Evolutionary conservation across 2,113 vertebrate genomes (phyloP).

Genomic region (Tiliqua scincoides): DNA sequence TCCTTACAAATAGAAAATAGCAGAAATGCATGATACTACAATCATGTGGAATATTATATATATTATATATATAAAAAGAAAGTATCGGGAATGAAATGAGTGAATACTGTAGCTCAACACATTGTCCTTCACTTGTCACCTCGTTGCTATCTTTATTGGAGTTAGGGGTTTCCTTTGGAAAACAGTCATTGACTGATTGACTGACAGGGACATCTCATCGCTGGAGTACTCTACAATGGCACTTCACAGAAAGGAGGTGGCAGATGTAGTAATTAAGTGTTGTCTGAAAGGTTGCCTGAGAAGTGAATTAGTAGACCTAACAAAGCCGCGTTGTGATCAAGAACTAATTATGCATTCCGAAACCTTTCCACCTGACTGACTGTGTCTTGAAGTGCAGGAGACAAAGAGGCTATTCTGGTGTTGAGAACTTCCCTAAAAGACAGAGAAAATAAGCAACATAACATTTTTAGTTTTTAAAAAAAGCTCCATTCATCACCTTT

Average conservation of each 20-base stretch:
- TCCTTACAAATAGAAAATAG: background rate
- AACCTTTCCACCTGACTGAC: background rate
- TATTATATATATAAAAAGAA: background rate
- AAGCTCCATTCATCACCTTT: background rate
- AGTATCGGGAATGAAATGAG: background rate
- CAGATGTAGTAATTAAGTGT: conserved; percentile 9
- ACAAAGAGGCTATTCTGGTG: background rate
- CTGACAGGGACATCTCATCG: background rate
- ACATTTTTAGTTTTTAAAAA: conserved; percentile 29
- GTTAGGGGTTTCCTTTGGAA: background rate
- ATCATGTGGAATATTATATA: background rate
- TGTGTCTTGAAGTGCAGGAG: background rate
- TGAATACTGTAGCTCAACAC: background rate
- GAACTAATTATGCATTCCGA: background rate
- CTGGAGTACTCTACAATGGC: background rate
- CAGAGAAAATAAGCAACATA: background rate
- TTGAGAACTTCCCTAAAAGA: background rate
- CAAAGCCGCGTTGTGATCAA: conserved; percentile 22
- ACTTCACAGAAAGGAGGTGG: conserved; percentile 11
- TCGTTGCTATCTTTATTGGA: conserved; percentile 1
- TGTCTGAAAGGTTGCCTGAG: conserved; percentile 16
- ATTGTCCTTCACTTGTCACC: background rate
- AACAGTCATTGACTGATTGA: background rate
- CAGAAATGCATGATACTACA: background rate
- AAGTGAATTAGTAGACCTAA: conserved; percentile 21